Percentiles rank a stretch among this genome's conserved stretches.
These are phyloP conservation scores for Sceliomorpha sp. DNA, from an alignment of 2,888 invertebrate species.

Conservation along the genomic window DNA sequence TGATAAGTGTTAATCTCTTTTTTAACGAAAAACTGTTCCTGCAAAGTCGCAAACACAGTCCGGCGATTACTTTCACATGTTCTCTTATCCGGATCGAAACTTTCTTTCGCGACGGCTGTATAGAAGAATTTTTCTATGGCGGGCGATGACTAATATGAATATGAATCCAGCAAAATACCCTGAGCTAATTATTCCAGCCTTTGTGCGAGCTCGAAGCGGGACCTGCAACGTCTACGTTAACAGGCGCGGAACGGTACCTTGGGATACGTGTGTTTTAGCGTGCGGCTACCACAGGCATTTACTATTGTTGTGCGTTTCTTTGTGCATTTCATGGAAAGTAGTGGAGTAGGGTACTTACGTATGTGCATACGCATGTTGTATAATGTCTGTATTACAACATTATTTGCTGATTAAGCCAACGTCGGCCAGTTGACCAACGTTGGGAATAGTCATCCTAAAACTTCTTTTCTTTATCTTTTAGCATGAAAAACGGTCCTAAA, in stretches of 20 bases:
- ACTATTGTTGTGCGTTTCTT: constrained; percentile 45
- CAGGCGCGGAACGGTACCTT: constrained; percentile 10
- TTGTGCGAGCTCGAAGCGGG: constrained; percentile 13
- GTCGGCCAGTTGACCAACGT: too few species aligned
- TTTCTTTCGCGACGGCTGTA: constrained; percentile 10
- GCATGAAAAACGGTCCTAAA: too few species aligned
- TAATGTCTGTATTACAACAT: constrained; percentile 19
- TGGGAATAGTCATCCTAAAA: too few species aligned
- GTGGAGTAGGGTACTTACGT: constrained; percentile 18
- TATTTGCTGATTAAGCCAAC: too few species aligned
- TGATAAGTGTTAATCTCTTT: constrained; percentile 2
- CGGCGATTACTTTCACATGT: constrained; percentile 11
- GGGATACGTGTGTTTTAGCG: constrained; percentile 27
- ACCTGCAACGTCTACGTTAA: constrained; percentile 9
- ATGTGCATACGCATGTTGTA: constrained; percentile 11
- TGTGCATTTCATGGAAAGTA: constrained; percentile 47
- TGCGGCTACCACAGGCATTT: constrained; percentile 38
- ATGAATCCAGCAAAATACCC: constrained; percentile 11
- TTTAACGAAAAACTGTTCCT: constrained; percentile 1
- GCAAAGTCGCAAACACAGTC: not conserved
- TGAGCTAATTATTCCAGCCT: constrained; percentile 34
- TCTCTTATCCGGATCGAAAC: constrained; percentile 18
- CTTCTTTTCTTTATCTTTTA: too few species aligned
- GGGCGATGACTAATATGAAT: constrained; percentile 31
- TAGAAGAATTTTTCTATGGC: constrained; percentile 13